A percentile compares a stretch with the other conserved stretches of the same genome.
phyloP scores from a whole-genome alignment of 2,797 vertebrate species.

The Moxostoma hubbsi region DNA sequence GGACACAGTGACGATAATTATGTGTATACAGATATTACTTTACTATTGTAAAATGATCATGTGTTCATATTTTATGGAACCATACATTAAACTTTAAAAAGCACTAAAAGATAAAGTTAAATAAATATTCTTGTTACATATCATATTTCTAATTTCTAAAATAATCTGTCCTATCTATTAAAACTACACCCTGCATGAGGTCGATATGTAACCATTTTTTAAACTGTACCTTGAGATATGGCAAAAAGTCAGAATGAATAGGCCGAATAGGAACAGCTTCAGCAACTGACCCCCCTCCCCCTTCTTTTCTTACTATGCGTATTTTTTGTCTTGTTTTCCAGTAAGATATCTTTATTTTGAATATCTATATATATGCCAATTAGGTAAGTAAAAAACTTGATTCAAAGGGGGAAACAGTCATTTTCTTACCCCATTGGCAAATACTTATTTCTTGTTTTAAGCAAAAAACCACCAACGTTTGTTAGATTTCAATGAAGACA shows the following conservation, averaged over 20 bases:
- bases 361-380: no score
- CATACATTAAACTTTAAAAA: not conserved
- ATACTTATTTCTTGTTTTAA: no score
- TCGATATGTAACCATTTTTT: not conserved
- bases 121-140: not conserved
- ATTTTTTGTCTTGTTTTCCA: no score
- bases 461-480: no score
- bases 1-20: not conserved
- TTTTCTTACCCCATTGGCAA: no score
- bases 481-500: no score
- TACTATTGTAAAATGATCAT: constrained; percentile 9
- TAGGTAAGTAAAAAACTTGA: no score
- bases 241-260: not conserved
- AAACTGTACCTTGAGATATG: not conserved
- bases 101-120: not conserved
- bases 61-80: not conserved
- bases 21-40: not conserved
- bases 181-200: no score
- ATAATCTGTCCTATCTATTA: not conserved
- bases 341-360: no score
- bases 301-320: no score
- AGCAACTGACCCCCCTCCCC: no score
- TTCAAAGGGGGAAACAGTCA: no score
- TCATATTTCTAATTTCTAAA: not conserved
- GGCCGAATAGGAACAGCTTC: not conserved